These are phyloP conservation scores for Oligia latruncula DNA, from an alignment of 2,888 invertebrate species.

Conservation along the genomic window DNA sequence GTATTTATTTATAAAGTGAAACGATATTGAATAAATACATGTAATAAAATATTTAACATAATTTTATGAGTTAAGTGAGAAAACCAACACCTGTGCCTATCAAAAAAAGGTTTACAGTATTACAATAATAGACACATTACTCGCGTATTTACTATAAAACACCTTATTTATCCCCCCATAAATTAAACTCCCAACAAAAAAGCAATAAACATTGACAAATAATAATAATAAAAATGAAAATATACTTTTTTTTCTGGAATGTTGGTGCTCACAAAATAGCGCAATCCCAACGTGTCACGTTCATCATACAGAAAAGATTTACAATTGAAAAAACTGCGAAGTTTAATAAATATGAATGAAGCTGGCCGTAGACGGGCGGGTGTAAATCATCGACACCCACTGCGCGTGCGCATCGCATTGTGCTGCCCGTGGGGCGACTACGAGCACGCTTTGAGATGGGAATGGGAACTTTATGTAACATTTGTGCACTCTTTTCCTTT, in stretches of 20 bases:
- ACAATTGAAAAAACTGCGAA: constrained; percentile 82
- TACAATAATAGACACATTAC: constrained; percentile 50
- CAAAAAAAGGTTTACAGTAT: constrained; percentile 22
- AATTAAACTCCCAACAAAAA: constrained; percentile 47
- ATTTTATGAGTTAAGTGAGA: constrained; percentile 10
- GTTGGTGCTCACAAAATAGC: constrained; percentile 61
- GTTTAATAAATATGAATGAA: constrained; percentile 87
- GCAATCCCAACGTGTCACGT: constrained; percentile 76
- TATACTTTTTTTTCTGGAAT: constrained; percentile 27
- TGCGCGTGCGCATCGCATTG: constrained; percentile 76
- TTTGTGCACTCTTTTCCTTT: constrained; percentile 27
- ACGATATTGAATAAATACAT: constrained; percentile 32
- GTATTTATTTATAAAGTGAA: constrained; percentile 33
- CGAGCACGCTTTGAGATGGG: constrained; percentile 28
- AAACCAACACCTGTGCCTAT: constrained; percentile 8
- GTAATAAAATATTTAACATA: constrained; percentile 24
- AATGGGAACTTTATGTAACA: constrained; percentile 28
- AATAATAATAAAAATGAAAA: constrained; percentile 36
- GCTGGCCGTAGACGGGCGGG: constrained; percentile 74
- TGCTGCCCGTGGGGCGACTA: constrained; percentile 63
- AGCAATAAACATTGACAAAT: constrained; percentile 56
- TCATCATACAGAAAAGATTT: constrained; percentile 81
- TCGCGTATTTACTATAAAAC: constrained; percentile 48
- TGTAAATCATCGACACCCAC: constrained; percentile 88
- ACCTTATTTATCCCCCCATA: constrained; percentile 46